Conservation (phyloP, 2,888 invertebrate species). For the Lysandra coridon region DNA sequence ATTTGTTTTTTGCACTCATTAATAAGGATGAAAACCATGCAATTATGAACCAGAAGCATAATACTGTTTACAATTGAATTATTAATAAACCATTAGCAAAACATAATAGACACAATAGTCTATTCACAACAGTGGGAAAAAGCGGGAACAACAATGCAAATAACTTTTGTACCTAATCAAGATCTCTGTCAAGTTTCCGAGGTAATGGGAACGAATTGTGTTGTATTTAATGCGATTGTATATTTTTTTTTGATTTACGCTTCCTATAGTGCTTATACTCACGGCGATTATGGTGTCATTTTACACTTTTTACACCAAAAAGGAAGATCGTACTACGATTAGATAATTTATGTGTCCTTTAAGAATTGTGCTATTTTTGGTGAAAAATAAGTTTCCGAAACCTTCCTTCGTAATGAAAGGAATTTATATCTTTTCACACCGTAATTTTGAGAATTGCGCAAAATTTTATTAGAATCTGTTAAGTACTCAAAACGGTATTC, state of each 20-base stretch:
- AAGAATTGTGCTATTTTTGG: too few relatives aligned
- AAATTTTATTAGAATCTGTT: too few relatives aligned
- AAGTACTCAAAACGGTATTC: too few relatives aligned
- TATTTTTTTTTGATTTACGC: slow-evolving; percentile 14
- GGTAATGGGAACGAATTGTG: slow-evolving; percentile 30
- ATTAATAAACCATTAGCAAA: slow-evolving; percentile 22
- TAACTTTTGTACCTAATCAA: slow-evolving; percentile 31
- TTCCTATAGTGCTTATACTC: slow-evolving; percentile 3
- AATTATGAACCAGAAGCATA: not conserved
- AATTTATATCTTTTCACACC: too few relatives aligned
- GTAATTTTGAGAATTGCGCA: too few relatives aligned
- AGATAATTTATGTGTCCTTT: too few relatives aligned
- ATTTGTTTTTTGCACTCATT: not conserved
- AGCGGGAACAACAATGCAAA: not conserved
- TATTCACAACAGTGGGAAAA: slow-evolving; percentile 22
- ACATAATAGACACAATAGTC: not conserved
- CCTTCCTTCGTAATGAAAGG: too few relatives aligned
- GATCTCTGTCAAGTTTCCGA: slow-evolving; percentile 33
- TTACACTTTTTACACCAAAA: not conserved
- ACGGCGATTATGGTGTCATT: not conserved
- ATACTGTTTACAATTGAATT: not conserved
- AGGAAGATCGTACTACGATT: too few relatives aligned
- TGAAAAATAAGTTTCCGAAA: too few relatives aligned
- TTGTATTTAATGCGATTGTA: slow-evolving; percentile 24
- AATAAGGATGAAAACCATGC: not conserved